Base-by-base conservation (phyloP, 2,113 vertebrate species). In the Osmerus eperlanus region DNA sequence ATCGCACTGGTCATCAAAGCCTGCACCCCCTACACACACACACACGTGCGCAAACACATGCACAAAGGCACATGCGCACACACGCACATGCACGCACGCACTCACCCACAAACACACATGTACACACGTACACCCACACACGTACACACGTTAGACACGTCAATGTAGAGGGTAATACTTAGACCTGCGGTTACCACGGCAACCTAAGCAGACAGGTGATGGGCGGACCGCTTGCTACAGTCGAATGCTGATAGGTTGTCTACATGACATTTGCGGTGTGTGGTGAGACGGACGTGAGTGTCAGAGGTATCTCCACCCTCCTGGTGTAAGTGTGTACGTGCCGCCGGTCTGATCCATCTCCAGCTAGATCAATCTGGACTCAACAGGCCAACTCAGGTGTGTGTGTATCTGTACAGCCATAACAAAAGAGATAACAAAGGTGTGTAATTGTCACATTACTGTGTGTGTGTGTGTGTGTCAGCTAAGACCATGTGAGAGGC, bases 1-100 rank as follows among this genome's bases (percentile, higher is more conserved):
- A 99, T 88, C 0, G 97, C 96, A 18, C 77, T 94, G 78, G 88
- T 92, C 97, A 99, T 99, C 55, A 99, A 93, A 77, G 86, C 89
- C 78, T 95, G 91, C 60, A 97, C 85, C 0, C 78, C 90, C 97
- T 98, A 52, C 32, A 41, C 18, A 7, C 7, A 7, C 7, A 56
- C 25, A 28, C 25, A 28, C 25, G 25, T 28, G 25, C 25, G 25
- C 25, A 65, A 36, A 71, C 69, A 62, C 58, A 52, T 41, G 51
- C 60, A 54, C 41, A 62, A 41, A 53, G 59, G 52, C 41, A 60
- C 56, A 66, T 16, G 3, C 25, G 18, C 54, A 55, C 15, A 64
- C 16, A 16, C 62, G 16, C 62, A n/a, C 61, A 64, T 9, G 11
- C 53, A 55, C 53, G 11, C 11, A 55, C 54, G 4, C 62, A 64